Percentiles rank a stretch among this genome's conserved stretches.
Evolutionary conservation across 1,140 invertebrate species (phyloP).

Genomic region (Brachionus asplanchnoidis): DNA sequence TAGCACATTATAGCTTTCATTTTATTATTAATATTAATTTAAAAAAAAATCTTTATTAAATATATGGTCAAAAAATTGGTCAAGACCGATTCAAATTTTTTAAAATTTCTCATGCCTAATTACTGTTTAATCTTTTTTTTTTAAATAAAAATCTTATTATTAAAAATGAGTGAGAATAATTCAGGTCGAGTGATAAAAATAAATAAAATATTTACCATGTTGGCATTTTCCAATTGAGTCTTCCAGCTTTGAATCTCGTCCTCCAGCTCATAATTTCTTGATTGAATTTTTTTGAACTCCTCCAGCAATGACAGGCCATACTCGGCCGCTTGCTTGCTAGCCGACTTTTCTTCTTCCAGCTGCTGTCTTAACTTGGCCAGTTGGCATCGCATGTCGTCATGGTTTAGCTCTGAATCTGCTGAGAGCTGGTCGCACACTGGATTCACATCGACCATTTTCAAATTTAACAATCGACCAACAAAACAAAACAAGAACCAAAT

Average conservation of each 20-base stretch:
- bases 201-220: background rate
- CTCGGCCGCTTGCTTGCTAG: slow-evolving; percentile 37
- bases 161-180: background rate
- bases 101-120: too few relatives aligned
- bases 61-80: background rate
- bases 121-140: too few relatives aligned
- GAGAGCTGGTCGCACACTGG: background rate
- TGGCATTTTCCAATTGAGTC: slow-evolving; percentile 4
- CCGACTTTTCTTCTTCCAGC: slow-evolving; percentile 38
- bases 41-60: too few relatives aligned
- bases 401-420: background rate
- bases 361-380: background rate
- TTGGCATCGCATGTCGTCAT: background rate
- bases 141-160: too few relatives aligned
- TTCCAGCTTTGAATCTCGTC: slow-evolving; percentile 11
- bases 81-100: too few relatives aligned
- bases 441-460: background rate
- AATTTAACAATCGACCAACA: background rate
- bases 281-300: slow-evolving; percentile 23
- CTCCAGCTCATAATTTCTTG: slow-evolving; percentile 27
- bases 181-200: background rate
- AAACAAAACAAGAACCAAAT: background rate
- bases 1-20: too few relatives aligned
- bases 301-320: slow-evolving; percentile 27
- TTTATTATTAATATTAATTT: too few relatives aligned